These are phyloP conservation scores for Bettongia penicillata DNA, from an alignment of 2,113 vertebrate species.

Conservation along the genomic window DNA sequence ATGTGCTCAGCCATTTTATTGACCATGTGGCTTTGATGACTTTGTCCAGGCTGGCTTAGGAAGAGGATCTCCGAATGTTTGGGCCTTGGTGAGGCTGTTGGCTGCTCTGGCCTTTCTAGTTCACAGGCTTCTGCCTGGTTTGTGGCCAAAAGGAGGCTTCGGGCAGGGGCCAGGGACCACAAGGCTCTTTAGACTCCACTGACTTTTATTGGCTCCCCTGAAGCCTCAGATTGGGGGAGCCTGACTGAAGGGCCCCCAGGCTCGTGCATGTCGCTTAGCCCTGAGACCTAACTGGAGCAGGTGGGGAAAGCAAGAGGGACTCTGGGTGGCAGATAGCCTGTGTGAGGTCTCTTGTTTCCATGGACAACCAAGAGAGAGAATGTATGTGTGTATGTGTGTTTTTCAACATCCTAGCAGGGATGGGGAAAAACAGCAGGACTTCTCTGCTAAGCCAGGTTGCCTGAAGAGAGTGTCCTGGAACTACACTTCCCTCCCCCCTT, in stretches of 20 bases:
- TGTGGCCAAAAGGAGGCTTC: constrained; percentile 47
- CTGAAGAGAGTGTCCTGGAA: background rate
- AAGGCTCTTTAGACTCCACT: constrained; percentile 14
- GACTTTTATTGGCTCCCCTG: background rate
- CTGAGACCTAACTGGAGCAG: background rate
- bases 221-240: background rate
- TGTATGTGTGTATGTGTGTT: background rate
- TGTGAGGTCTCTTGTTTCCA: background rate
- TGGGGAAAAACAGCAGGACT: background rate
- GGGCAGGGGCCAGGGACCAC: constrained; percentile 28
- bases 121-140: constrained; percentile 50
- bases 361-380: background rate
- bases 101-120: constrained; percentile 50
- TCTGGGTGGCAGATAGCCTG: background rate
- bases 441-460: background rate
- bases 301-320: background rate
- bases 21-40: constrained; percentile 54
- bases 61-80: constrained; percentile 56
- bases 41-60: constrained; percentile 68
- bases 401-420: background rate
- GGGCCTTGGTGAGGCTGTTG: constrained; percentile 52
- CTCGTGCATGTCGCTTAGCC: background rate
- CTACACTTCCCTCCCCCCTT: background rate
- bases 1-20: constrained; percentile 58
- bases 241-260: background rate